Conservation (phyloP, 2,797 vertebrate genomes). For the Falco cherrug region DNA sequence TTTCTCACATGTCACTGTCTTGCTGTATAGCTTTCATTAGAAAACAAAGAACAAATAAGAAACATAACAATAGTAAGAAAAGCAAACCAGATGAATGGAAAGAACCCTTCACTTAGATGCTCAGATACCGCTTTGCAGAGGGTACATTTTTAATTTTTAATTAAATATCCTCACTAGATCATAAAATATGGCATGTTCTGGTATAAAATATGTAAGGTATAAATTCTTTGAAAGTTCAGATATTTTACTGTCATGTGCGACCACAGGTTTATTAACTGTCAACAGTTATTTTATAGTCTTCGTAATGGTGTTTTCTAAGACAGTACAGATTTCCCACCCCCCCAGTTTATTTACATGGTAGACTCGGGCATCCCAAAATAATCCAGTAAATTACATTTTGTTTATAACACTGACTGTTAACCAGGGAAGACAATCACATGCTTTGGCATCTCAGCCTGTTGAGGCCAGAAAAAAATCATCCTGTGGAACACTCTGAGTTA, state of each 20-base stretch:
- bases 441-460: neutral
- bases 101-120: neutral
- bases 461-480: neutral
- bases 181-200: neutral
- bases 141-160: neutral
- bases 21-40: neutral
- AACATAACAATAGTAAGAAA: neutral
- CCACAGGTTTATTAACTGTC: constrained; percentile 54
- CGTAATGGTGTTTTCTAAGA: constrained; percentile 31
- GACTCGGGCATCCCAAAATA: neutral
- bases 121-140: neutral
- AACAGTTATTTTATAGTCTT: constrained; percentile 34
- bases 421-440: neutral
- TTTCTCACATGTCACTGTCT: neutral
- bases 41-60: neutral
- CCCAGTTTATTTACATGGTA: neutral
- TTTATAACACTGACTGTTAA: neutral
- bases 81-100: neutral
- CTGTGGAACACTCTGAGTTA: neutral
- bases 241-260: neutral
- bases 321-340: neutral
- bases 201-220: neutral
- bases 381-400: neutral
- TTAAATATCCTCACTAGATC: neutral
- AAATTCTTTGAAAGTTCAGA: constrained; percentile 8